Conservation (phyloP, 2,113 vertebrate genomes). For the Callipepla squamata region DNA sequence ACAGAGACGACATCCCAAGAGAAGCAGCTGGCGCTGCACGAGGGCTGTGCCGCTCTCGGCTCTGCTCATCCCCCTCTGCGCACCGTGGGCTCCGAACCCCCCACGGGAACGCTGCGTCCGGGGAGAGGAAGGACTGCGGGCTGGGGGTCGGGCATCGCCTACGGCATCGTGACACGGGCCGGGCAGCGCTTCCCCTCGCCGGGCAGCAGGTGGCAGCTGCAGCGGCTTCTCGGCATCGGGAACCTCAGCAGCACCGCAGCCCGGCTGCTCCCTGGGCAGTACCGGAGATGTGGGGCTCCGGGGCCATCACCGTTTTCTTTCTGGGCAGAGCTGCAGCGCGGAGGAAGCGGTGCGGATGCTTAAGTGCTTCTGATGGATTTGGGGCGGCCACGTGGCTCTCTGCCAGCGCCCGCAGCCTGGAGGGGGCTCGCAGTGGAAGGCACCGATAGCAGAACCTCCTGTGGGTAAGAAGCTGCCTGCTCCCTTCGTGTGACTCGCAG, state of each 20-base stretch:
- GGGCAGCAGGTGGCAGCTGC: background rate
- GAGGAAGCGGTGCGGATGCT: background rate
- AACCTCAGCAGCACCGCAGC: accelerated
- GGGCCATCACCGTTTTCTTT: background rate
- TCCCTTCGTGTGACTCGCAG: background rate
- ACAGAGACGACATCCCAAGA: background rate
- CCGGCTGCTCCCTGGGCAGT: background rate
- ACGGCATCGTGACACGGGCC: background rate
- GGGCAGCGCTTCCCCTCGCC: no score
- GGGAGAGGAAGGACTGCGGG: background rate
- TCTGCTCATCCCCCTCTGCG: background rate
- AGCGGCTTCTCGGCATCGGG: no score
- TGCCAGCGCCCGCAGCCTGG: background rate
- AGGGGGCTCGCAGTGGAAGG: background rate
- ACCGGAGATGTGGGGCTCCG: background rate
- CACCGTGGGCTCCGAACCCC: background rate
- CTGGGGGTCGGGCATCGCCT: background rate
- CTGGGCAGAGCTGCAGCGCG: background rate
- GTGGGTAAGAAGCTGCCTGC: background rate
- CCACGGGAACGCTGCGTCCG: background rate
- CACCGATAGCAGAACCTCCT: background rate
- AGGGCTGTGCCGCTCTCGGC: background rate
- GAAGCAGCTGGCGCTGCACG: background rate
- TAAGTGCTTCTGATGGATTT: background rate
- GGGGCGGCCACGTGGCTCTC: background rate